Evolutionary conservation across 1,140 invertebrate genomes (phyloP).

Genomic region (Drosophila nigromelanica): DNA sequence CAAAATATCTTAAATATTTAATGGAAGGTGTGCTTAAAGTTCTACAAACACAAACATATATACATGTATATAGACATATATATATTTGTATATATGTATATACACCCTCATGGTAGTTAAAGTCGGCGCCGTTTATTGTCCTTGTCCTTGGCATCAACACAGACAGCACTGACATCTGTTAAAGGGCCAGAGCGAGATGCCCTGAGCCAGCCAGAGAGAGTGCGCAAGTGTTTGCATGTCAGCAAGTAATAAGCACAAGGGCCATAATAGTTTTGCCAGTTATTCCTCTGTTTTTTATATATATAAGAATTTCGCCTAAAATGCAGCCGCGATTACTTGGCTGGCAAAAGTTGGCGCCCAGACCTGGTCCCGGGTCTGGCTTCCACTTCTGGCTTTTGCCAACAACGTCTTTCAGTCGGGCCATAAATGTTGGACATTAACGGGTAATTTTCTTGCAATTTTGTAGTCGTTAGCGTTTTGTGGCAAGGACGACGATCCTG

Average conservation of each 20-base stretch:
- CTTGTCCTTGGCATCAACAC: constrained; percentile 70
- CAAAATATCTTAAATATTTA: constrained; percentile 80
- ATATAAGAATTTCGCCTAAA: constrained; percentile 48
- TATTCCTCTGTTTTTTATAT: constrained; percentile 43
- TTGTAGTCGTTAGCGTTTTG: constrained; percentile 83
- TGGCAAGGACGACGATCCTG: constrained; percentile 65
- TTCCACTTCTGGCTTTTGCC: constrained; percentile 33
- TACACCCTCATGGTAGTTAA: constrained; percentile 34
- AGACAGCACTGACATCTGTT: constrained; percentile 14
- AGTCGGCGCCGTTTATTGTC: constrained; percentile 46
- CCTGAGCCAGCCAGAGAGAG: constrained; percentile 25
- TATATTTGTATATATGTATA: not conserved
- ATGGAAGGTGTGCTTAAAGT: constrained; percentile 59
- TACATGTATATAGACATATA: not conserved
- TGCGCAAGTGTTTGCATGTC: constrained; percentile 77
- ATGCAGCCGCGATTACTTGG: constrained; percentile 64
- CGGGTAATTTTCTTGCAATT: constrained; percentile 83
- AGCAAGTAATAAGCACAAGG: constrained; percentile 81
- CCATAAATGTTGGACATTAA: constrained; percentile 83
- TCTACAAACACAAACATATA: not conserved
- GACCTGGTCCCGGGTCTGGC: constrained; percentile 30
- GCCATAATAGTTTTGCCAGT: constrained; percentile 81
- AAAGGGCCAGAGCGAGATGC: not conserved
- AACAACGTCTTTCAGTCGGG: constrained; percentile 46
- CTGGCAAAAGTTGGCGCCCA: constrained; percentile 28